Conservation (phyloP, 2,797 vertebrate genomes). For the Triplophysa yarkandensis region DNA sequence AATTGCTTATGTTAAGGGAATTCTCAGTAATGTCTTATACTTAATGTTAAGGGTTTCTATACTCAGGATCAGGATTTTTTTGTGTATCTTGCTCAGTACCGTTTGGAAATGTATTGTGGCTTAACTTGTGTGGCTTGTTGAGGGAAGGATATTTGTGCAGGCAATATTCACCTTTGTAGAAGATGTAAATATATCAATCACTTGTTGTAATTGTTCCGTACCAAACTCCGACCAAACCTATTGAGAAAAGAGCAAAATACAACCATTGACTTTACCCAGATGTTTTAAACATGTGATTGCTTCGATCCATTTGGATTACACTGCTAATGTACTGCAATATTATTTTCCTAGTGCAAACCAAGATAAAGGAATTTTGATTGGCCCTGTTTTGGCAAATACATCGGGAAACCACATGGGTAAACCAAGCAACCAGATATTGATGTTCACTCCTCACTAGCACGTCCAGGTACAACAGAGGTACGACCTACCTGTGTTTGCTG, state of each 20-base stretch:
- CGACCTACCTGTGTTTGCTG: slow-evolving; percentile 63
- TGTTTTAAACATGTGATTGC: slow-evolving; percentile 1
- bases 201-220: neutral
- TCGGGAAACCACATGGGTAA: neutral
- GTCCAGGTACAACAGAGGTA: neutral
- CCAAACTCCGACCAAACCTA: neutral
- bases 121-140: neutral
- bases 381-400: neutral
- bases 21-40: no score
- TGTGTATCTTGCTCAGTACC: neutral
- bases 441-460: neutral
- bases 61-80: neutral
- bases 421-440: neutral
- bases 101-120: neutral
- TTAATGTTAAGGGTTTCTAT: neutral
- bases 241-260: neutral
- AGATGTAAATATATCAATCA: neutral
- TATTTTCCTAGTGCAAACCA: neutral
- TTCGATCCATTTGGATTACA: neutral
- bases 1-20: no score
- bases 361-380: neutral
- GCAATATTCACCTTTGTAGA: neutral
- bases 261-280: neutral
- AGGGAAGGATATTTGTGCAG: neutral
- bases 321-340: slow-evolving; percentile 5